Percentiles rank a stretch among this genome's conserved stretches.
These are phyloP conservation scores for Campoplex nolae DNA, from an alignment of 2,888 invertebrate species.

Conservation along the genomic window DNA sequence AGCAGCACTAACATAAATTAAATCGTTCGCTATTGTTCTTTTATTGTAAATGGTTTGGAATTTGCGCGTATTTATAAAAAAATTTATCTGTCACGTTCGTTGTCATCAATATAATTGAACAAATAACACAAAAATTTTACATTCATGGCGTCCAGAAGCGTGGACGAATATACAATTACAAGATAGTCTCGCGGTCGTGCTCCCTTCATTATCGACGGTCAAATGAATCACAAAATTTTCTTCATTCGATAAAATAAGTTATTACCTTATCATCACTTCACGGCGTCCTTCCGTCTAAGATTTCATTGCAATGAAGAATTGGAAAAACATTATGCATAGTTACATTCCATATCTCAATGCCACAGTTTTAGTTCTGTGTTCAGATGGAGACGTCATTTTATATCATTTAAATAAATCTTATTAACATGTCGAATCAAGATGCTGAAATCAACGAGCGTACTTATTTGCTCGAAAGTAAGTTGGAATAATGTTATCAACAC, in stretches of 20 bases:
- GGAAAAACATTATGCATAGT: constrained; percentile 9
- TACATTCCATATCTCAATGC: constrained; percentile 11
- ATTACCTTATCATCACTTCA: background rate
- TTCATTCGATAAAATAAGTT: constrained; percentile 21
- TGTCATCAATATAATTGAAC: background rate
- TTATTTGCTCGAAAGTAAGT: constrained; percentile 45
- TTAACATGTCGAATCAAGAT: constrained; percentile 29
- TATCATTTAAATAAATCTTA: background rate
- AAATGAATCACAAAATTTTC: background rate
- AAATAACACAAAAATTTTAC: background rate
- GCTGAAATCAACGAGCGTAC: constrained; percentile 33
- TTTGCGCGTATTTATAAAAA: background rate
- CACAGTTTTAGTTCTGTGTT: constrained; percentile 4
- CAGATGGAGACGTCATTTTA: constrained; percentile 16
- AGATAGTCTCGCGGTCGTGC: no score
- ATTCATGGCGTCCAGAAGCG: background rate
- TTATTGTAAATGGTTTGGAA: background rate
- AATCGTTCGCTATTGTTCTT: background rate
- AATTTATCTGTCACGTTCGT: constrained; percentile 1
- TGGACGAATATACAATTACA: background rate
- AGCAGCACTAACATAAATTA: constrained; percentile 15
- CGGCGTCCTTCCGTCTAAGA: constrained; percentile 17
- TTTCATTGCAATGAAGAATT: constrained; percentile 26
- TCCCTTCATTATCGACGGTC: background rate
- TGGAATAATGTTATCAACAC: background rate